Conservation (phyloP, 1,140 invertebrate species). For the Cherax destructor region DNA sequence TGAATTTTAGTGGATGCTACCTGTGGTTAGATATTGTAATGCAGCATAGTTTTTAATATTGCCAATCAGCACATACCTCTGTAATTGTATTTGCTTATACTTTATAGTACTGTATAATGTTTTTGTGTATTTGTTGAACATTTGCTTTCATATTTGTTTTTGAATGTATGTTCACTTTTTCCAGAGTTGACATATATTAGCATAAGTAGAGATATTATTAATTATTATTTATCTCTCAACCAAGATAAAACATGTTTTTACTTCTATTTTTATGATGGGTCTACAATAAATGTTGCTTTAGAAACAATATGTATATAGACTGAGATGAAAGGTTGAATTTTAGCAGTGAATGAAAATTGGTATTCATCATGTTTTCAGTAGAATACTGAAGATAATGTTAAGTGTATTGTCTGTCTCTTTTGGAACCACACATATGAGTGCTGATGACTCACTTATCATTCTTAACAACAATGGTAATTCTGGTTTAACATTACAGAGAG, state of each 20-base stretch:
- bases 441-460: no score
- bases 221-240: neutral
- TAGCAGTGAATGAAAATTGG: neutral
- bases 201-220: neutral
- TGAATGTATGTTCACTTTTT: neutral
- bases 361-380: neutral
- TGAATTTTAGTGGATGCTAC: neutral
- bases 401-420: neutral
- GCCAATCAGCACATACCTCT: neutral
- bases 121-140: neutral
- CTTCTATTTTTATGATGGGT: neutral
- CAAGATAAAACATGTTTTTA: neutral
- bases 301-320: neutral
- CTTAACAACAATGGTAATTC: no score
- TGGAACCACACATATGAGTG: neutral
- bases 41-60: neutral
- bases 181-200: neutral
- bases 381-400: neutral
- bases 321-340: neutral
- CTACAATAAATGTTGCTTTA: neutral
- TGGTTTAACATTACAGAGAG: no score
- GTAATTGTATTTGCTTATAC: constrained; percentile 5
- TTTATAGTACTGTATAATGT: neutral
- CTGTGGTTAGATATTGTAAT: neutral
- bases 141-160: neutral